Percentiles rank a stretch among this genome's conserved stretches.
These are phyloP conservation scores for Delichon dasypus DNA, from an alignment of 2,797 vertebrate genomes.

Conservation along the genomic window DNA sequence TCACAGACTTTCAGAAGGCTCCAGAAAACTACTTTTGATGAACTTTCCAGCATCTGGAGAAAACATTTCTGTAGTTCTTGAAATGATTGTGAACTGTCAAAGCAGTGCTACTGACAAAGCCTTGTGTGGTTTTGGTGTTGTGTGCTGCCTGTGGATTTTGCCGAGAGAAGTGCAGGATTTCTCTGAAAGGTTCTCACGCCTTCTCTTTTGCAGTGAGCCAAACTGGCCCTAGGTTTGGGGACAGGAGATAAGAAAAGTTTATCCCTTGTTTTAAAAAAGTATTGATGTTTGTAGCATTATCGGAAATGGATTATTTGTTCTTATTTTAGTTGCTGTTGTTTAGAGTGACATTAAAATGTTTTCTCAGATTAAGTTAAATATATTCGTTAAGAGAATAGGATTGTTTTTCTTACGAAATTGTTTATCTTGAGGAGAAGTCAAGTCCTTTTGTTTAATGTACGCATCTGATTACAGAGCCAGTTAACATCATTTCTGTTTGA, in stretches of 20 bases:
- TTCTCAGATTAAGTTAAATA: constrained; percentile 23
- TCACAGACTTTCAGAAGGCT: not conserved
- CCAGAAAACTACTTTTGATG: not conserved
- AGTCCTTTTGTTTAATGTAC: constrained; percentile 8
- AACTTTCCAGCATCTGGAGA: not conserved
- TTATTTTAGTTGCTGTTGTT: constrained; percentile 34
- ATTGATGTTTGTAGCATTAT: not conserved
- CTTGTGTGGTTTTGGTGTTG: not conserved
- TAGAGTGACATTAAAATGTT: not conserved
- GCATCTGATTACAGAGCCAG: not conserved
- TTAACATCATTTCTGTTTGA: not conserved
- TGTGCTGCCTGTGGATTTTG: not conserved
- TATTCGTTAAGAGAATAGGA: not conserved
- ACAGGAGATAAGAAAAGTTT: constrained; percentile 33
- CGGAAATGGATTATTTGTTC: constrained; percentile 18
- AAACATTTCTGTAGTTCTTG: not conserved
- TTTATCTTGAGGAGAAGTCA: constrained; percentile 33
- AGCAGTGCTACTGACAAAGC: not conserved
- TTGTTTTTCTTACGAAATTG: constrained; percentile 29
- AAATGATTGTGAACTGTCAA: not conserved
- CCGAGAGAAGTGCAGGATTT: not conserved
- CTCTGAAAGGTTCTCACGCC: not conserved
- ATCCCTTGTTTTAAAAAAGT: constrained; percentile 10
- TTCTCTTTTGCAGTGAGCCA: not conserved
- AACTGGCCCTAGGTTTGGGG: not conserved